Evolutionary conservation across 2,113 vertebrate genomes (phyloP).

Genomic region (Oncorhynchus mykiss): DNA sequence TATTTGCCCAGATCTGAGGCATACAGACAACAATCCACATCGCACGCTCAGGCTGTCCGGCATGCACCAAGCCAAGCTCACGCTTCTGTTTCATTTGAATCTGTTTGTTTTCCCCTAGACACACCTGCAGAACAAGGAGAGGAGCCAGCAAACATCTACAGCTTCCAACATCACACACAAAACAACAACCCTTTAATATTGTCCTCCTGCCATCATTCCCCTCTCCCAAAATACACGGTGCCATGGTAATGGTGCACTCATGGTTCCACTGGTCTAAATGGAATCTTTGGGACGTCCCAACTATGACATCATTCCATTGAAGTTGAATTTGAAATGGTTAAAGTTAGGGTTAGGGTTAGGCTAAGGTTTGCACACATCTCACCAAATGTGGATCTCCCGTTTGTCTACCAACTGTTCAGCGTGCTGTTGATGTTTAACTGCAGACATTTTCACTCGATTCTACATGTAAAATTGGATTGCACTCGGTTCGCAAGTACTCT

Average conservation of each 20-base stretch:
- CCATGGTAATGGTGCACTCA: slow-evolving; percentile 39
- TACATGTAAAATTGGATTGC: too few species aligned
- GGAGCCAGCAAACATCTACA: slow-evolving; percentile 11
- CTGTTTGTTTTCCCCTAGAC: slow-evolving; percentile 22
- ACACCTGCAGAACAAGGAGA: slow-evolving; percentile 31
- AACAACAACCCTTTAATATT: slow-evolving; percentile 37
- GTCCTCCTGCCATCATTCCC: slow-evolving; percentile 32
- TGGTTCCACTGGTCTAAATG: slow-evolving; percentile 27
- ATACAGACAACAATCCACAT: slow-evolving; percentile 17
- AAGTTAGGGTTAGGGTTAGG: too few species aligned
- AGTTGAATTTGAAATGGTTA: too few species aligned
- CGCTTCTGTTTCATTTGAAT: slow-evolving; percentile 24
- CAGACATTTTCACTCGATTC: too few species aligned
- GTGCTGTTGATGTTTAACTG: too few species aligned
- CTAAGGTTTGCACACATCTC: too few species aligned
- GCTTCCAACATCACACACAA: slow-evolving; percentile 41
- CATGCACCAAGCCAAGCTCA: slow-evolving; percentile 16
- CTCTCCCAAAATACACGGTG: slow-evolving; percentile 23
- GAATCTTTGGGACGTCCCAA: too few species aligned
- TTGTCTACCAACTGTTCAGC: too few species aligned
- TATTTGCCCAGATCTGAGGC: slow-evolving; percentile 19
- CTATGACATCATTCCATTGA: too few species aligned
- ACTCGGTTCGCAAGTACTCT: too few species aligned
- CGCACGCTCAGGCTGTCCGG: slow-evolving; percentile 9
- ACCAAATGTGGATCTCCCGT: too few species aligned